A percentile compares a stretch with the other conserved stretches of the same genome.
phyloP scores from a whole-genome alignment of 1,140 invertebrate genomes.

The Drosophila funebris region DNA sequence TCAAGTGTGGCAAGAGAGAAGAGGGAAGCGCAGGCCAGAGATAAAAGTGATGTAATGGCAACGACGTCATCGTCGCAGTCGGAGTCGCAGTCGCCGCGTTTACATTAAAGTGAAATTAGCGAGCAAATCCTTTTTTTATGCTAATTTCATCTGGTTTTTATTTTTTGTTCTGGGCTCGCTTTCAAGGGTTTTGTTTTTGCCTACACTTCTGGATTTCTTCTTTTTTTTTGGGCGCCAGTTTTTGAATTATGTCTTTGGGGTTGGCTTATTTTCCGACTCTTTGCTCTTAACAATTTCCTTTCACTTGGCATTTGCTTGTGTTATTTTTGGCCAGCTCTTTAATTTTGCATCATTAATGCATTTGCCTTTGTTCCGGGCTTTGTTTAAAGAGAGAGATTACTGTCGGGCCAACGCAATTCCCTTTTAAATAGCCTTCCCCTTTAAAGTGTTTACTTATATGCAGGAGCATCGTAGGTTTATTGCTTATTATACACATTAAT shows the following conservation, averaged over 20 bases:
- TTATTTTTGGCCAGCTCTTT: conserved; percentile 75
- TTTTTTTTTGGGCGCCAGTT: conserved; percentile 58
- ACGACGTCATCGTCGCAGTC: conserved; percentile 66
- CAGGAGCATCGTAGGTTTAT: not conserved
- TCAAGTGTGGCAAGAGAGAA: not conserved
- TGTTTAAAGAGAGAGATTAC: conserved; percentile 32
- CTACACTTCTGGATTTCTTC: conserved; percentile 34
- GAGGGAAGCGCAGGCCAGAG: conserved; percentile 7
- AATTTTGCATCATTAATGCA: conserved; percentile 70
- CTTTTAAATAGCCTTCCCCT: not conserved
- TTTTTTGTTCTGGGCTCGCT: conserved; percentile 33
- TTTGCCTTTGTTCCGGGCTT: conserved; percentile 14
- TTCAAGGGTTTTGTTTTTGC: conserved; percentile 41
- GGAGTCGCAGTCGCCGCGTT: conserved; percentile 50
- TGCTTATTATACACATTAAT: not conserved
- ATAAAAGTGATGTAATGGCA: conserved; percentile 79
- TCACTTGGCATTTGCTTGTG: conserved; percentile 53
- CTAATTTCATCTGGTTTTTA: conserved; percentile 63
- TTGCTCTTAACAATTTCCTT: conserved; percentile 73
- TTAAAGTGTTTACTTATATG: not conserved
- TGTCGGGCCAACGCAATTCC: not conserved
- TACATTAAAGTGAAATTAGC: conserved; percentile 81
- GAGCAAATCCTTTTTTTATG: conserved; percentile 81
- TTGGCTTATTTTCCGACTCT: conserved; percentile 74
- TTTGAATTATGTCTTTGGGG: conserved; percentile 73